A percentile compares a stretch with the other conserved stretches of the same genome.
phyloP scores from a whole-genome alignment of 2,797 vertebrate species.

The Monodelphis domestica region DNA sequence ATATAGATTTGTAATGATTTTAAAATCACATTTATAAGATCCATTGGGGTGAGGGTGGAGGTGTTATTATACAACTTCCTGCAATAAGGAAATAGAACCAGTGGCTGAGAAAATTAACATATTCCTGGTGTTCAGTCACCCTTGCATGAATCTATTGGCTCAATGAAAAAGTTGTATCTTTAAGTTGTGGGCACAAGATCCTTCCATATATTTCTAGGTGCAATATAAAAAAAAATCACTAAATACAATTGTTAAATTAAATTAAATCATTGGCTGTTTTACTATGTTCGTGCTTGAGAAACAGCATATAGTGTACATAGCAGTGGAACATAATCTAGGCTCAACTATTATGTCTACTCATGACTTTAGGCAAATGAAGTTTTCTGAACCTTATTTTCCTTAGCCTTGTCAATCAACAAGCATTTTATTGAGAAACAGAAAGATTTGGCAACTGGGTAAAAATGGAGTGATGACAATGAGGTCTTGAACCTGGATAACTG shows the following conservation, averaged over 20 bases:
- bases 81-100: not conserved
- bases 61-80: not conserved
- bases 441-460: not conserved
- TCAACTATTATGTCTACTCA: not conserved
- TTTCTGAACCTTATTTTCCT: not conserved
- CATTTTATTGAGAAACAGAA: not conserved
- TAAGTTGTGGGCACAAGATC: not conserved
- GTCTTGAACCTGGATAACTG: not conserved
- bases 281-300: not conserved
- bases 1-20: not conserved
- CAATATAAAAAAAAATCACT: not conserved
- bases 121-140: not conserved
- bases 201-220: not conserved
- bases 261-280: not conserved
- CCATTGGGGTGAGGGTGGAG: not conserved
- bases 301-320: not conserved
- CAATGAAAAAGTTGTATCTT: not conserved
- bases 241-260: not conserved
- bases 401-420: not conserved
- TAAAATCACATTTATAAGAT: not conserved
- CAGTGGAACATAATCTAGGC: not conserved
- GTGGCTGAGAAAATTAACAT: not conserved
- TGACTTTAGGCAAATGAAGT: not conserved
- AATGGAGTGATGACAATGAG: not conserved
- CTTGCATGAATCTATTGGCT: not conserved